Evolutionary conservation across 2,113 vertebrate genomes (phyloP), one percentile per base, ranked within the genome.

Genomic region (Odobenus rosmarus): DNA sequence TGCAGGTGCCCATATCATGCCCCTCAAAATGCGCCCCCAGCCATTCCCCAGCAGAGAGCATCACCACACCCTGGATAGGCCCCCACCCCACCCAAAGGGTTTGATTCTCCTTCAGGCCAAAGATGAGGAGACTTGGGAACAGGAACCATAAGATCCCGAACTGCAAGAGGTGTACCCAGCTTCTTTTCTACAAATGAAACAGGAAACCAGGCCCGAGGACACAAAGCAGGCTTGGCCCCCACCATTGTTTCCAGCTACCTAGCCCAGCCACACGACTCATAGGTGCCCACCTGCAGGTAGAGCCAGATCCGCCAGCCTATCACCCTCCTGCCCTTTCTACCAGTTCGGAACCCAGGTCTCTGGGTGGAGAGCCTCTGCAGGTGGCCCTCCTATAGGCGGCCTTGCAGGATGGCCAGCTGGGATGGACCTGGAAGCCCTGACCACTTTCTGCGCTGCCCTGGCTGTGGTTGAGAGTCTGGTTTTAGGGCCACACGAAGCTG

Each of bases 111-210:
- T 64, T 88, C 36, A 71, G 67, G 85, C 71, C 90, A 87, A 87
- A 76, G 51, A 24, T 72, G 79, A 83, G 59, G 82, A 46, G 67
- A 39, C 53, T 83, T 18, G 55, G 14, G 10, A 89, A 77, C 9
- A 79, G n/a, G 15, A 88, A 4, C 77, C 82, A 72, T 69, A 71
- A 93, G 81, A 59, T 51, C 14, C 42, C 23, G 4, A 62, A 62
- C 36, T 15, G 31, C 31, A 4, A 55, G 11, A 24, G 89, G 18
- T 5, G 14, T n/a, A 21, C n/a, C 69, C 69, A 33, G 59, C 12
- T 19, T 83, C 36, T 90, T 90, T 96, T 87, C 81, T 31, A 87
- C 67, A 92, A 74, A 51, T 53, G 67, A 86, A 97, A 92, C 24
- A 80, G 7, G 46, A 94, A 95, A 79, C 36, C 31, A 81, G 57